Evolutionary conservation across 1,140 invertebrate species (phyloP), one percentile per base, ranked within the genome.

Genomic region (Anagrus nilaparvatae): DNA sequence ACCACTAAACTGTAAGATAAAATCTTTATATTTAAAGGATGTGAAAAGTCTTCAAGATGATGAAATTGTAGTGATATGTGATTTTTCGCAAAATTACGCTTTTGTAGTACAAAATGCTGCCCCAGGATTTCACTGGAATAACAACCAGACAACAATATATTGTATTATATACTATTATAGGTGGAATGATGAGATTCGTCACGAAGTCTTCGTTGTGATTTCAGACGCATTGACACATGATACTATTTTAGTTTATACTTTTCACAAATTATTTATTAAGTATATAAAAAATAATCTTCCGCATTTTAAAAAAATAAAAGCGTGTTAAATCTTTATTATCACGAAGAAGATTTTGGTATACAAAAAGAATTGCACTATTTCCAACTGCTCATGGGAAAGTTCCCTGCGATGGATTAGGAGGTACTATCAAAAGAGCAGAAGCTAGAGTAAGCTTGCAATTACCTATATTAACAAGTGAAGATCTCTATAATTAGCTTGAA

Each of bases 371-470:
- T 58, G 58, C 32, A 59, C 44, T 61, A 58, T 44, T 54, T 50
- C 50, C 50, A n/a, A 64, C 57, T 10, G 40, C 41, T 17, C 61
- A 63, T 47, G 57, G 60, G 9, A 66, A 63, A 53, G 49, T 48
- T 17, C 40, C 53, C 16, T 56, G 56, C 39, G 59, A 61, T 51
- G 54, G 57, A 10, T 40, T 52, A 13, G 51, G 49, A 2, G 58
- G 51, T 24, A 43, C 49, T 25, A 17, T 59, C 1, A 61, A 62
- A 47, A 47, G 53, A 45, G 40, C 36, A 31, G 48, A 50, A 30
- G 23, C 36, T 21, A 33, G 23, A 44, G 45, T 37, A 13, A 57
- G 49, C 46, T 28, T 55, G 23, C 25, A 47, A 31, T 28, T 49
- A 8, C 19, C 28, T n/a, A 45, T 46, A 19, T 36, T 35, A 19